phyloP scores from a whole-genome alignment of 1,140 invertebrate genomes.

The Neodiprion fabricii region DNA sequence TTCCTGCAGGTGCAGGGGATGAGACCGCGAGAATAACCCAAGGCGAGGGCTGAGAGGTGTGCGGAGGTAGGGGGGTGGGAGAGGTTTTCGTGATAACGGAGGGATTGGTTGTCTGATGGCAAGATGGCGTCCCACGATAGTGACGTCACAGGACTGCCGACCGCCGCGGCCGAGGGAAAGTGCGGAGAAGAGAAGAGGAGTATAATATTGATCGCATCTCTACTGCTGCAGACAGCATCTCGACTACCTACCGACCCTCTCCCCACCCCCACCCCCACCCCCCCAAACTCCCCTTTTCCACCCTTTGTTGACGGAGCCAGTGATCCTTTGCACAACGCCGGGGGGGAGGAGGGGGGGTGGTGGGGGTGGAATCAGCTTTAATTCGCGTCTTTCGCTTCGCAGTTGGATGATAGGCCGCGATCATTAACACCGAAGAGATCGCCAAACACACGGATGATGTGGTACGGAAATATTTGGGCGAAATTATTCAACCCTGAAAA shows the following conservation, averaged over 20 bases:
- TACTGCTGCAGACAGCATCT: constrained; percentile 58
- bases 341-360: neutral
- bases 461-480: too few relatives aligned
- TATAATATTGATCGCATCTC: constrained; percentile 63
- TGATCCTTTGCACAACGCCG: constrained; percentile 39
- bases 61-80: neutral
- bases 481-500: too few relatives aligned
- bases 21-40: neutral
- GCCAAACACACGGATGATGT: too few relatives aligned
- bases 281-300: constrained; percentile 22
- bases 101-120: constrained; percentile 60
- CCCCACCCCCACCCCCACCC: too few relatives aligned
- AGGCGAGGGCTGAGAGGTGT: constrained; percentile 5
- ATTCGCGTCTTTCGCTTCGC: neutral
- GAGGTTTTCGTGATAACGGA: constrained; percentile 48
- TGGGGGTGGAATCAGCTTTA: constrained; percentile 10
- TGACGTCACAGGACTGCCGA: constrained; percentile 47
- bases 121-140: constrained; percentile 63
- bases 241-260: neutral
- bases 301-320: constrained; percentile 58
- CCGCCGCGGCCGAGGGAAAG: neutral
- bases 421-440: too few relatives aligned
- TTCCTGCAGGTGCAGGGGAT: constrained; percentile 15
- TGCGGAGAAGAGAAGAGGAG: constrained; percentile 12
- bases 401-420: too few relatives aligned